A percentile compares a stretch with the other conserved stretches of the same genome.
phyloP scores from a whole-genome alignment of 1,140 invertebrate species.

The Nebria ingens region DNA sequence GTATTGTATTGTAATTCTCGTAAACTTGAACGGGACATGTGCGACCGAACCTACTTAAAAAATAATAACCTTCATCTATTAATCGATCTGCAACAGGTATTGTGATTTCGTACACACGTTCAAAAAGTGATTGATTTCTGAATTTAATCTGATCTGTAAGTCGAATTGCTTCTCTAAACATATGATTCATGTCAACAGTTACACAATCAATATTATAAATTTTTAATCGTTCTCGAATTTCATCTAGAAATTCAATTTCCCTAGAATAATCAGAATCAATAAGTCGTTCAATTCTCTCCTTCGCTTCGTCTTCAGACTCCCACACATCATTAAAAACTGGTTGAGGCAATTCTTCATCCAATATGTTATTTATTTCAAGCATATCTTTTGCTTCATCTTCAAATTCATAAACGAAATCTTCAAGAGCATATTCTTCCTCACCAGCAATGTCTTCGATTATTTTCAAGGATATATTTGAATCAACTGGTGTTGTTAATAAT shows the following conservation, averaged over 20 bases:
- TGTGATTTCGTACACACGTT: slow-evolving; percentile 40
- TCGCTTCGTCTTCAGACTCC: slow-evolving; percentile 37
- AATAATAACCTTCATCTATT: slow-evolving; percentile 40
- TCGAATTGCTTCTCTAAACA: slow-evolving; percentile 29
- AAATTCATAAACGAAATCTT: slow-evolving; percentile 23
- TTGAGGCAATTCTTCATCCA: slow-evolving; percentile 31
- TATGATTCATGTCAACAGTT: slow-evolving; percentile 25
- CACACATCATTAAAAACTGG: slow-evolving; percentile 35
- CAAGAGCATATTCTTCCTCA: slow-evolving; percentile 11
- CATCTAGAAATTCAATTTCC: slow-evolving; percentile 28
- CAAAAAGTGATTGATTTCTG: slow-evolving; percentile 39
- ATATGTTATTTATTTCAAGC: slow-evolving; percentile 21
- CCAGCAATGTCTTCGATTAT: slow-evolving; percentile 13
- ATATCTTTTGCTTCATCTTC: slow-evolving; percentile 27
- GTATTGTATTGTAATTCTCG: slow-evolving; percentile 35
- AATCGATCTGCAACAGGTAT: slow-evolving; percentile 41
- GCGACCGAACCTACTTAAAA: slow-evolving; percentile 45
- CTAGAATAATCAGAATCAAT: slow-evolving; percentile 35
- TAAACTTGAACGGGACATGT: slow-evolving; percentile 46
- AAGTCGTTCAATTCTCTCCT: slow-evolving; percentile 33
- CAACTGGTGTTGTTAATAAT: background rate
- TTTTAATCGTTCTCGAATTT: slow-evolving; percentile 33
- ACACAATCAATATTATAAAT: slow-evolving; percentile 37
- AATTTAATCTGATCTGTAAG: slow-evolving; percentile 32
- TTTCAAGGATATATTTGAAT: background rate